A percentile compares a stretch with the other conserved stretches of the same genome.
phyloP scores from a whole-genome alignment of 2,888 invertebrate species.

The Dicyrtomina minuta region DNA sequence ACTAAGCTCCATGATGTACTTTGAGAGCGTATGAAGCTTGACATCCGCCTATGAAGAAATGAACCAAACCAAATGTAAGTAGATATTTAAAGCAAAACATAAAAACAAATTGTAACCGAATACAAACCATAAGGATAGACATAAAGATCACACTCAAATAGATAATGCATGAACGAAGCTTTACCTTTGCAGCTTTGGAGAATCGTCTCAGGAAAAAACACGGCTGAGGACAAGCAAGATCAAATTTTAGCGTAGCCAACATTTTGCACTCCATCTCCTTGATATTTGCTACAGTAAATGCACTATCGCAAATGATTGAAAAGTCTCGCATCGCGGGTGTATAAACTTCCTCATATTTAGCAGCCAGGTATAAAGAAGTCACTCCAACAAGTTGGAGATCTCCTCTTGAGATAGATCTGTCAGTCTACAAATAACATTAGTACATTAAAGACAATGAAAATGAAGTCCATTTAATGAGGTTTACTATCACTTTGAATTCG shows the following conservation, averaged over 20 bases:
- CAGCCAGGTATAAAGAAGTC: constrained; percentile 83
- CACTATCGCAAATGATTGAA: constrained; percentile 85
- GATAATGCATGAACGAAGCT: not conserved
- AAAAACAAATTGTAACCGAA: not conserved
- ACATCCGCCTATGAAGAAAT: constrained; percentile 64
- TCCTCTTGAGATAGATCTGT: constrained; percentile 65
- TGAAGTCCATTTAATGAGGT: not conserved
- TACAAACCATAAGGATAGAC: too few species aligned
- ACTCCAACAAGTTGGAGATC: constrained; percentile 85
- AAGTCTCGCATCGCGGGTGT: constrained; percentile 85
- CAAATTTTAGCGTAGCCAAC: constrained; percentile 72
- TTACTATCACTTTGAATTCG: too few species aligned
- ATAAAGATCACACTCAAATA: too few species aligned
- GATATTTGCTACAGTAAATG: constrained; percentile 77
- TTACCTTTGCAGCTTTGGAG: constrained; percentile 60
- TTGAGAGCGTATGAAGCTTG: constrained; percentile 75
- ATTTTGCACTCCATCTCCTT: constrained; percentile 80
- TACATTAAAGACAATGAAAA: constrained; percentile 40
- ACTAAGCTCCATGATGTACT: constrained; percentile 85
- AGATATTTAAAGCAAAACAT: not conserved
- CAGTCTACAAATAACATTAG: constrained; percentile 61
- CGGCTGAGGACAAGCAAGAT: constrained; percentile 81
- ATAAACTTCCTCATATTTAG: constrained; percentile 94
- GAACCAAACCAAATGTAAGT: not conserved
- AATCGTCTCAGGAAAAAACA: constrained; percentile 85